Evolutionary conservation across 2,113 vertebrate genomes (phyloP), one percentile per base, ranked within the genome.

Genomic region (Lophura nycthemera): DNA sequence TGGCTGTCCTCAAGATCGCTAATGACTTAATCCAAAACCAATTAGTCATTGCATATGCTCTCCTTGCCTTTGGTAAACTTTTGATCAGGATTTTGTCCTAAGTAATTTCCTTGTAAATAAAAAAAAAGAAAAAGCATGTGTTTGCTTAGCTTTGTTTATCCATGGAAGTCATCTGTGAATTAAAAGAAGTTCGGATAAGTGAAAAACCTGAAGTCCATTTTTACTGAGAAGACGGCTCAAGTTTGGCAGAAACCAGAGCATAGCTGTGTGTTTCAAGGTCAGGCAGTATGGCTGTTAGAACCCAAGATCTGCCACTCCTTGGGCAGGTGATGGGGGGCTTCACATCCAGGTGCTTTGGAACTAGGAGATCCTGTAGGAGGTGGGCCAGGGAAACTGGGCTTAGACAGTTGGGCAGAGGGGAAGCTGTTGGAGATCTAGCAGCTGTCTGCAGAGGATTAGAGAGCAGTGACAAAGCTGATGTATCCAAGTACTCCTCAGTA

Each of bases 351-450:
- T 47, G 2, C 34, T 6, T n/a, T n/a, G 27, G 29, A 76, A 40
- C 45, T 48, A 47, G 10, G 25, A 73, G 1, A 11, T 5, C 47
- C n/a, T 70, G 30, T 1, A 8, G 67, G 43, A 25, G 43, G 38
- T 8, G 7, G 0, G 0, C 34, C 15, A 29, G 2, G 4, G 57
- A 47, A 72, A 21, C 66, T 67, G 7, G 38, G 10, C 25, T 27
- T 52, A 30, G 36, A 63, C 78, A 42, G 42, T 47, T 29, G 57
- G 54, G 40, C 56, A 47, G 12, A 48, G 52, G 71, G n/a, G 42
- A 45, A 21, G 30, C 19, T 30, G 30, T 9, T 13, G 42, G 64
- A 84, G 78, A 74, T n/a, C 50, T 40, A 40, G 19, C 9, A 21
- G 36, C 30, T 59, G 56, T 43, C 22, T 81, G 15, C 30, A 54